Conservation (phyloP, 2,797 vertebrate genomes). For the Eulemur rubriventer region DNA sequence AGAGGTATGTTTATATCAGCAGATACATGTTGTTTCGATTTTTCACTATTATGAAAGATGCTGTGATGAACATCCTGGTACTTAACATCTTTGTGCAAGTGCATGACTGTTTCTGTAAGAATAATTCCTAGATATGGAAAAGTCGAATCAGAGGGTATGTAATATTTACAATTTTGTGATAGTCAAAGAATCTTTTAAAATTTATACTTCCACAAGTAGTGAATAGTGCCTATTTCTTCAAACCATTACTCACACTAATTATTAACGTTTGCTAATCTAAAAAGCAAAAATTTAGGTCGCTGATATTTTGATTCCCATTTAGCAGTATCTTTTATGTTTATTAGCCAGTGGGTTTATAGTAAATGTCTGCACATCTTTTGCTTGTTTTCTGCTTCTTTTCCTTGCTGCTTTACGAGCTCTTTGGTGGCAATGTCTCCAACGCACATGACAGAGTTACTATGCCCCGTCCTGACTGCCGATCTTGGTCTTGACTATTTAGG, state of each 20-base stretch:
- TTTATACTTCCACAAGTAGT: neutral
- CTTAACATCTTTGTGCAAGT: neutral
- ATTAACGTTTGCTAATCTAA: neutral
- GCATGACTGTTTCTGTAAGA: neutral
- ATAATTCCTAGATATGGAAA: neutral
- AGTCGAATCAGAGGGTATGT: neutral
- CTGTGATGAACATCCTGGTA: neutral
- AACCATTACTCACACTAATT: neutral
- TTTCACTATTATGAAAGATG: neutral
- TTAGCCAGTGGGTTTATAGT: neutral
- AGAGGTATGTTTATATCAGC: neutral
- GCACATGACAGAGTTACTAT: accelerated
- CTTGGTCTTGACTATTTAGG: neutral
- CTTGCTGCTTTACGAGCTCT: neutral
- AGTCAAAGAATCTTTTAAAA: neutral
- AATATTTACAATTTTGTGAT: neutral
- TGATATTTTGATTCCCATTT: neutral
- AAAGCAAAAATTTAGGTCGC: neutral
- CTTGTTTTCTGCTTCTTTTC: neutral
- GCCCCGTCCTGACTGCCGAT: too few species aligned
- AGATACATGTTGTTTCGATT: neutral
- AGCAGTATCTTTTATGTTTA: neutral
- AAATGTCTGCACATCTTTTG: neutral
- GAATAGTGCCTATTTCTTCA: neutral
- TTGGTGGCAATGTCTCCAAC: neutral